Evolutionary conservation across 35 echinoderm and acorn worm species (phyloP), one percentile per base, ranked within the genome.

Genomic region (Apostichopus parvimensis): DNA sequence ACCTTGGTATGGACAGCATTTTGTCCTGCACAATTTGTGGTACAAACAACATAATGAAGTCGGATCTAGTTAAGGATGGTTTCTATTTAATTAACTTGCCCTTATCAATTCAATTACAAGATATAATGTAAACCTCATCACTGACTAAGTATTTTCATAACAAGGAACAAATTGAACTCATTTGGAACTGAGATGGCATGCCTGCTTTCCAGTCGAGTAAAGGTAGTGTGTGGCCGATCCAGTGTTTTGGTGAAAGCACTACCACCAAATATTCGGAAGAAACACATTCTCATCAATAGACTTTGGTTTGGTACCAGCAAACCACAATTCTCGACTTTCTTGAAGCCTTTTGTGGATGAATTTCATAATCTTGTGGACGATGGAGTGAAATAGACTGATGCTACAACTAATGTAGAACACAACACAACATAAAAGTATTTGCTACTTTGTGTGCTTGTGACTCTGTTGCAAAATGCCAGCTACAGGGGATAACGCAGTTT

Each of bases 341-440:
- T n/a, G n/a, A n/a, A n/a, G n/a, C n/a, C n/a, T n/a, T 80, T 81
- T 54, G 34, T 92, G 2, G 90, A 92, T 18, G 90, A 92, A 65
- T 92, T 52, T 52, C 10, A 55, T 2, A 6, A 81, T 4, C 21
- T 92, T 9, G 17, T 15, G 12, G 57, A 53, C 3, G 54, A 58
- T 61, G 90, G 90, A 61, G 52, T 92, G 7, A 81, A 81, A 22
- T 92, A 54, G 78, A 2, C 6, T 5, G 15, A 89, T 70, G 14
- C 6, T 1, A 13, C 6, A 26, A 18, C 54, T 1, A 71, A 62
- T 18, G 23, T 7, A 25, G 2, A 82, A 24, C 9, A 34, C 11
- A 11, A 8, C 57, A 71, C n/a, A n/a, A 4, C 6, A 9, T 1
- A 15, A 82, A 82, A 14, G 77, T 64, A 20, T 57, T 8, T 45